Base-by-base conservation (phyloP, 2,113 vertebrate species). In the Colinus virginianus region DNA sequence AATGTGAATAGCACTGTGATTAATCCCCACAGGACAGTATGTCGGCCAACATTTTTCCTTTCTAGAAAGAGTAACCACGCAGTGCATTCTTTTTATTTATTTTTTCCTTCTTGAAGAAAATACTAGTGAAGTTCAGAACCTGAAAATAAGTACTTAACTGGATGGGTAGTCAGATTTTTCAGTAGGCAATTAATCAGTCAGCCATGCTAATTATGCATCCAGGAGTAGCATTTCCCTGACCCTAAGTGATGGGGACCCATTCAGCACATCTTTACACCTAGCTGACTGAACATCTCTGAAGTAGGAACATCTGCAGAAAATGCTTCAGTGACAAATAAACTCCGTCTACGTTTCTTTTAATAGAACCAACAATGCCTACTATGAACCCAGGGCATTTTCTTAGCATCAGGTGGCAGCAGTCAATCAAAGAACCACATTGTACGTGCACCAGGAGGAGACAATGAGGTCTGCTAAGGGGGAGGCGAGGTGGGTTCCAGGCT, bases 371-470 rank as follows among this genome's bases (percentile, higher is more conserved):
- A 98, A 97, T 98, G 97, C 95, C 97, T 96, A 97, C 82, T 93
- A 97, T 97, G 97, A 98, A 97, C 97, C 92, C 96, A 93, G 96
- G 90, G 94, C 95, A 95, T 97, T 97, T 98, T 97, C 97, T 97
- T 96, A 96, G 98, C 98, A 98, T 98, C 98, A 98, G 98, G 98
- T 98, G 98, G 97, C 97, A 97, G 96, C 97, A 98, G 98, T 98
- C 98, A 98, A 98, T 98, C 98, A 98, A 97, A 96, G 77, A 95
- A 96, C 93, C 91, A 82, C 91, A 92, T 79, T 94, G 77, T 90
- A 94, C 53, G 59, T 91, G 94, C 87, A 78, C 93, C 95, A 95
- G 95, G 95, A 98, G 95, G 96, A 96, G 96, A 97, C 97, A 98
- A 97, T 98, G 95, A 90, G 81, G 83, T 93, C 97, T 78, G 61